Evolutionary conservation across 2,113 vertebrate genomes (phyloP).

Genomic region (Pelobates fuscus): DNA sequence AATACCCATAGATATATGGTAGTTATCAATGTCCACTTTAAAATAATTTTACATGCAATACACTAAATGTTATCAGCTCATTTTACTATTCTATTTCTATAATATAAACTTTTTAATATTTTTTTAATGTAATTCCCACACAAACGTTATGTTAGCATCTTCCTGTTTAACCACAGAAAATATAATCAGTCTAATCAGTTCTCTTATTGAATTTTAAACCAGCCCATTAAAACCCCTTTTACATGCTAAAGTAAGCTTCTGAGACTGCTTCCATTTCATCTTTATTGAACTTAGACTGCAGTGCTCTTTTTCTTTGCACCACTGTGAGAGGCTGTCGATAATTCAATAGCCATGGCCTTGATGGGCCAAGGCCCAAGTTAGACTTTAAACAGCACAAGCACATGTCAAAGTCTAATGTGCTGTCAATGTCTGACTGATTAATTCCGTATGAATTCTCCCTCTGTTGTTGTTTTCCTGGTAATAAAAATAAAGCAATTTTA

Average conservation of each 20-base stretch:
- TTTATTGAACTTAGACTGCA: constrained; percentile 70
- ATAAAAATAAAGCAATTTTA: constrained; percentile 73
- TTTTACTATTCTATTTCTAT: no score
- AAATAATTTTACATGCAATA: no score
- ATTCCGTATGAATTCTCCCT: constrained; percentile 75
- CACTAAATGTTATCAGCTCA: no score
- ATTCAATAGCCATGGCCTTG: constrained; percentile 80
- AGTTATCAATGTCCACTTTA: no score
- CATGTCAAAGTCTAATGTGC: constrained; percentile 74
- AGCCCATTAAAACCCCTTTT: constrained; percentile 81
- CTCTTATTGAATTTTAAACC: constrained; percentile 79
- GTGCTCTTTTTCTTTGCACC: constrained; percentile 65
- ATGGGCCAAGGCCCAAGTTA: constrained; percentile 72
- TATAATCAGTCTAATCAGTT: constrained; percentile 73
- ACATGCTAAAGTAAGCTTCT: constrained; percentile 74
- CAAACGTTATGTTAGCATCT: constrained; percentile 38
- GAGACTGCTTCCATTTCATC: constrained; percentile 82
- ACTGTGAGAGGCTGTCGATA: constrained; percentile 77
- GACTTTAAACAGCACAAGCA: constrained; percentile 78
- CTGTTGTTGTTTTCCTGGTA: constrained; percentile 71
- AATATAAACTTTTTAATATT: no score
- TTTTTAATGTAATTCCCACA: constrained; percentile 1
- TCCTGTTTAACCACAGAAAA: constrained; percentile 68
- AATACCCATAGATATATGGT: no score
- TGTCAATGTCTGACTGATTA: constrained; percentile 78